Evolutionary conservation across 30 jellyfish, hydroid and myxozoan genomes (phyloP), one percentile per base, ranked within the genome.

Genomic region (Aurelia sp.): DNA sequence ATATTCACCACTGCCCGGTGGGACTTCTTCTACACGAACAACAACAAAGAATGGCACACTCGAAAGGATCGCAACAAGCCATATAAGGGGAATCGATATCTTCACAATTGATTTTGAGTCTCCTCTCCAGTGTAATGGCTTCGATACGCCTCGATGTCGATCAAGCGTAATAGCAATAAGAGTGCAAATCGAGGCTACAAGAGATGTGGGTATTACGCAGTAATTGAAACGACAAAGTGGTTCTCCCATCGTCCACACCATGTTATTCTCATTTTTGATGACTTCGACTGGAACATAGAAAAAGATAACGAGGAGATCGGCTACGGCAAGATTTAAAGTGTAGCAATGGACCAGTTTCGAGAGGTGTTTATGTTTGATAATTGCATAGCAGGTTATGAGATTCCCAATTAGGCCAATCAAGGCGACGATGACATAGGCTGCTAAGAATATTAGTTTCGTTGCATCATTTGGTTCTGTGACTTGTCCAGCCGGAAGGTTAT

Each of bases 341-440:
- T 79, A 90, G 35, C 57, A 53, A 55, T 90, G 97, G 22, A 90
- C 84, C 18, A 91, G 24, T 31, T 81, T 83, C 3, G 94, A 76
- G 93, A 91, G 78, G 13, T 64, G 40, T 59, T 59, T 74, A n/a
- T 91, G 68, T 35, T 61, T 59, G 40, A 80, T 19, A 21, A 91
- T 85, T 35, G 87, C 95, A 76, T 85, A 67, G 52, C 91, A 80
- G 11, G 98, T 91, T 58, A 86, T 44, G 19, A 80, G n/a, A 86
- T 91, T 91, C 6, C 98, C 98, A 41, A 81, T 53, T 20, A 91
- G 67, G 15, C 98, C 98, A 47, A 74, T 69, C 13, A 84, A 27
- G 52, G 90, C 65, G 38, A 91, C 91, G 13, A 83, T 22, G 21
- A 90, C 27, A 63, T 81, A 90, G 2, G 33, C 63, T 21, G 40